phyloP scores from a whole-genome alignment of 2,113 vertebrate genomes.

The Nannobrachium achirus region DNA sequence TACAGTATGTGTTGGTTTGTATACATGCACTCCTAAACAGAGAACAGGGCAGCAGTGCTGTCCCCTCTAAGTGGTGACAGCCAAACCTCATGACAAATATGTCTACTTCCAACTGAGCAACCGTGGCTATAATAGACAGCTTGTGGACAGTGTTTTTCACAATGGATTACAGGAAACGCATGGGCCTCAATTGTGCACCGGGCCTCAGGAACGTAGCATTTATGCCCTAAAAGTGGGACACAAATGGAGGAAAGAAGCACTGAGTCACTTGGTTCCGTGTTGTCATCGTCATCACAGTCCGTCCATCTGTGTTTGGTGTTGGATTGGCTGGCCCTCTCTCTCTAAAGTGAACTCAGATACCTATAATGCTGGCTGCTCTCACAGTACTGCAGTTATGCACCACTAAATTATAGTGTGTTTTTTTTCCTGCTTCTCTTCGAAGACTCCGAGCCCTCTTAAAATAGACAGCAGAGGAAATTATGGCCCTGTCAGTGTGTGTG shows the following conservation, averaged over 20 bases:
- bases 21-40: background rate
- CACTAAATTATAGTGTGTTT: conserved; percentile 68
- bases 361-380: conserved; percentile 34
- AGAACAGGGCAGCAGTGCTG: background rate
- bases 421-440: conserved; percentile 23
- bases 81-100: background rate
- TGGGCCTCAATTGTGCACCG: conserved; percentile 11
- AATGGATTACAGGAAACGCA: conserved; percentile 23
- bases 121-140: conserved; percentile 2
- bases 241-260: conserved; percentile 7
- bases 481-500: conserved; percentile 37
- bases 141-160: background rate
- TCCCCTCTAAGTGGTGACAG: too few species aligned
- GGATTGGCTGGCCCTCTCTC: background rate
- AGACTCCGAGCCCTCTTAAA: conserved; percentile 56
- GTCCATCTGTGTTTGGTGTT: background rate
- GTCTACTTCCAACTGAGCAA: conserved; percentile 2
- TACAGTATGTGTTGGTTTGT: conserved; percentile 4
- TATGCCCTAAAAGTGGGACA: conserved; percentile 9
- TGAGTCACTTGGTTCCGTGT: conserved; percentile 26
- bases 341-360: background rate
- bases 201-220: background rate
- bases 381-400: conserved; percentile 44
- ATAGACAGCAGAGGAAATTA: conserved; percentile 66
- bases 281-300: background rate